phyloP scores from a whole-genome alignment of 2,113 vertebrate genomes.

The Indri indri region DNA sequence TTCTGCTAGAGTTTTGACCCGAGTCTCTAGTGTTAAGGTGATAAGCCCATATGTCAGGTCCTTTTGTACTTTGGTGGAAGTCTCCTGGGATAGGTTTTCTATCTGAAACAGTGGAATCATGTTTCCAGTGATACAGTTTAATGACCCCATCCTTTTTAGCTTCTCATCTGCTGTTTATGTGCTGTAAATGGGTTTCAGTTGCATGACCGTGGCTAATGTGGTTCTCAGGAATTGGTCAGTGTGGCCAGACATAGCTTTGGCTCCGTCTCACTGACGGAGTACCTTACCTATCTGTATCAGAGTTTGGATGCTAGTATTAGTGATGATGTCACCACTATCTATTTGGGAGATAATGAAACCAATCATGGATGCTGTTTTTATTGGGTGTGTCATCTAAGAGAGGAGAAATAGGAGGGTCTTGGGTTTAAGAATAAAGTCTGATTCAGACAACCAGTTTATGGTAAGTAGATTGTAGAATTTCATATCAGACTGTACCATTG shows the following conservation, averaged over 20 bases:
- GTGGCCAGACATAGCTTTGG: conserved; percentile 91
- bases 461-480: not conserved
- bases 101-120: conserved; percentile 91
- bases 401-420: not conserved
- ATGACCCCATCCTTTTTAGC: conserved; percentile 89
- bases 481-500: not conserved
- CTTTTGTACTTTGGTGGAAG: conserved; percentile 90
- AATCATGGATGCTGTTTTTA: not conserved
- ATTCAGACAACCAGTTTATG: not conserved
- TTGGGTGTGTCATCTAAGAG: not conserved
- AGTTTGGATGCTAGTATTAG: conserved; percentile 74
- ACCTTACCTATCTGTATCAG: conserved; percentile 90
- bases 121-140: conserved; percentile 91
- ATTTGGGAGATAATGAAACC: not conserved
- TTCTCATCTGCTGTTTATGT: conserved; percentile 91
- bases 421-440: not conserved
- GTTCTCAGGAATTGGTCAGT: conserved; percentile 90
- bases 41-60: conserved; percentile 91
- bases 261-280: conserved; percentile 89
- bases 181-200: conserved; percentile 90
- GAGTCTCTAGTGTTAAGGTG: conserved; percentile 88
- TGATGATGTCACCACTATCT: not conserved
- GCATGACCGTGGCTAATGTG: conserved; percentile 88
- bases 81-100: conserved; percentile 89
- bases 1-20: conserved; percentile 89